Percentiles rank a stretch among this genome's conserved stretches.
Conservation (phyloP, 2,888 invertebrate species). For the Amblyjoppa fuscipennis region DNA sequence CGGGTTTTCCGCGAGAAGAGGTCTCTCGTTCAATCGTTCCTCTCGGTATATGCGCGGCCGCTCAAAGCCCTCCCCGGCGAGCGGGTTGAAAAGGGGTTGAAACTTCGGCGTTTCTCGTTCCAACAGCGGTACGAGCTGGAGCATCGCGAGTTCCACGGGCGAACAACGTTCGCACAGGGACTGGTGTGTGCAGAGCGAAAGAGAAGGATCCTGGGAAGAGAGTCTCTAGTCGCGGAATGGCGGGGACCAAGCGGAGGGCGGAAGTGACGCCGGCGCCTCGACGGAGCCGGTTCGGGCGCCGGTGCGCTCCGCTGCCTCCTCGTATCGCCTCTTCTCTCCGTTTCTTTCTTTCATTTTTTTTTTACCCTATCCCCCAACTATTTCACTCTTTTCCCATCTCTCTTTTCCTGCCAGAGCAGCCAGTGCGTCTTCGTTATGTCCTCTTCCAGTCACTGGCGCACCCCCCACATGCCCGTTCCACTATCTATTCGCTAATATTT, state of each 20-base stretch:
- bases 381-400: conserved; percentile 66
- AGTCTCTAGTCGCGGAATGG: conserved; percentile 62
- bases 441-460: conserved; percentile 79
- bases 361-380: conserved; percentile 46
- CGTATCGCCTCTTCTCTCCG: conserved; percentile 77
- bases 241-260: conserved; percentile 76
- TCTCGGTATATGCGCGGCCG: conserved; percentile 55
- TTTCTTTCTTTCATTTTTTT: conserved; percentile 44
- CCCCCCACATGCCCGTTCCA: conserved; percentile 18
- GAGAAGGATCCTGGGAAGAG: conserved; percentile 63
- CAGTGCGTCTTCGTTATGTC: conserved; percentile 84
- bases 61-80: conserved; percentile 50
- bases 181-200: conserved; percentile 64
- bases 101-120: conserved; percentile 65
- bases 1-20: conserved; percentile 63
- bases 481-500: conserved; percentile 75
- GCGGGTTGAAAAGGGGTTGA: conserved; percentile 61
- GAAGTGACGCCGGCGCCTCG: conserved; percentile 85
- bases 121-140: conserved; percentile 40
- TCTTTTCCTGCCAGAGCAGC: conserved; percentile 71
- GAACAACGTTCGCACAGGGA: conserved; percentile 62
- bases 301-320: conserved; percentile 84
- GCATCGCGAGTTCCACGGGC: conserved; percentile 58
- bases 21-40: conserved; percentile 69
- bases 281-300: conserved; percentile 84